Conservation (phyloP, 2,797 vertebrate genomes). For the Clarias laeviceps region DNA sequence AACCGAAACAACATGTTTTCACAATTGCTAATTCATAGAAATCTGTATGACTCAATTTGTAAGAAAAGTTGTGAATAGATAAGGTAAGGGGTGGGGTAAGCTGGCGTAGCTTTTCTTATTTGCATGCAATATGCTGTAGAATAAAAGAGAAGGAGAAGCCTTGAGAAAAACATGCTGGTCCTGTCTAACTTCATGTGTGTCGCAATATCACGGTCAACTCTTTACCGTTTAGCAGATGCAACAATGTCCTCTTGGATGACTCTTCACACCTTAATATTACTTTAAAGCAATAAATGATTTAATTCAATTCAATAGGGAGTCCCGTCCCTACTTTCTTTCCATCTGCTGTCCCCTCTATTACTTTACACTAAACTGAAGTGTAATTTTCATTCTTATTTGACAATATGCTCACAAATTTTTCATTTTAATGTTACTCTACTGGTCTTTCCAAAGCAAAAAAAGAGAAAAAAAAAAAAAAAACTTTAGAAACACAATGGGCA, state of each 20-base stretch:
- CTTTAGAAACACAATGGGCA: slow-evolving; percentile 54
- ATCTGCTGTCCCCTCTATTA: slow-evolving; percentile 62
- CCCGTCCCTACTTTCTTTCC: slow-evolving; percentile 56
- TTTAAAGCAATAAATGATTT: slow-evolving; percentile 61
- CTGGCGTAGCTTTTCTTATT: neutral
- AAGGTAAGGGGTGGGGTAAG: neutral
- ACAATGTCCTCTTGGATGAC: slow-evolving; percentile 65
- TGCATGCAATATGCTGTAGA: neutral
- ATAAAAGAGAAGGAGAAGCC: slow-evolving; percentile 22
- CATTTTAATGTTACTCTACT: slow-evolving; percentile 52
- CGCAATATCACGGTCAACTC: slow-evolving; percentile 28
- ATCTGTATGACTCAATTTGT: slow-evolving; percentile 22
- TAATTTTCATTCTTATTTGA: slow-evolving; percentile 55
- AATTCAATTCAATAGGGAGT: slow-evolving; percentile 55
- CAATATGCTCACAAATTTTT: slow-evolving; percentile 45
- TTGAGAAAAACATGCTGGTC: slow-evolving; percentile 14
- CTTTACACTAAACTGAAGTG: slow-evolving; percentile 53
- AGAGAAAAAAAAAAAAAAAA: slow-evolving; percentile 45
- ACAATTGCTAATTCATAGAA: slow-evolving; percentile 18
- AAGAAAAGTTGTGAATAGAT: slow-evolving; percentile 18
- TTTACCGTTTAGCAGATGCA: neutral
- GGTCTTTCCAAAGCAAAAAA: slow-evolving; percentile 36
- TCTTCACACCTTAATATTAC: slow-evolving; percentile 62
- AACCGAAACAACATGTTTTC: slow-evolving; percentile 30
- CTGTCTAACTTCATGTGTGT: slow-evolving; percentile 50